phyloP scores from a whole-genome alignment of 2,797 vertebrate species.

The Dicrostonyx torquatus region DNA sequence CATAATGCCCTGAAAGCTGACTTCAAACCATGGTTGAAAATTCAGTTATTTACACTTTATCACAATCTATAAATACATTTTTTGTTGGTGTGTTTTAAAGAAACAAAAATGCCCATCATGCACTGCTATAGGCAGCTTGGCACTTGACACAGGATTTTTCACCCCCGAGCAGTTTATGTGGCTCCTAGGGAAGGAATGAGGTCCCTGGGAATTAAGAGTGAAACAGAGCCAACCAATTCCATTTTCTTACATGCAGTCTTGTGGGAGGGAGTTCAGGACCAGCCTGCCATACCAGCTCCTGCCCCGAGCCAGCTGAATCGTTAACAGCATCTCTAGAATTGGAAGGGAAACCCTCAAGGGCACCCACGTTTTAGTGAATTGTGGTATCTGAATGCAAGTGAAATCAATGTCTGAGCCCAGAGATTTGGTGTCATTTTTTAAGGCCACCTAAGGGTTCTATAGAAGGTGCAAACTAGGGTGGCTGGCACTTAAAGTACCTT shows the following conservation, averaged over 20 bases:
- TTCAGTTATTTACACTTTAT: constrained; percentile 95
- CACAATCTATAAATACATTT: constrained; percentile 88
- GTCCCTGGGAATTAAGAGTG: constrained; percentile 54
- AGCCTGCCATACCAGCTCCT: constrained; percentile 54
- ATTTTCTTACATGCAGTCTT: constrained; percentile 48
- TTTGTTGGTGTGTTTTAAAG: constrained; percentile 84
- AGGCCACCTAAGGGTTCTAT: constrained; percentile 41
- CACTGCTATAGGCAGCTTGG: constrained; percentile 82
- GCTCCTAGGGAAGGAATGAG: constrained; percentile 70
- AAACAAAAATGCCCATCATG: constrained; percentile 83
- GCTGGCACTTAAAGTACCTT: constrained; percentile 59
- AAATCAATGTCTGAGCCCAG: constrained; percentile 48
- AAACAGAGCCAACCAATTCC: constrained; percentile 65
- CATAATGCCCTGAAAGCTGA: constrained; percentile 93
- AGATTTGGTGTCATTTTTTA: constrained; percentile 35
- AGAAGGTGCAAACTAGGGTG: constrained; percentile 28
- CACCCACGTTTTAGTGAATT: constrained; percentile 56
- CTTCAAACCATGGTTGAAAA: constrained; percentile 95
- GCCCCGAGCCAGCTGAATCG: constrained; percentile 57
- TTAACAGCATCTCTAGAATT: constrained; percentile 52
- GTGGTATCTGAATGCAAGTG: constrained; percentile 39
- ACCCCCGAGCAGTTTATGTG: constrained; percentile 87
- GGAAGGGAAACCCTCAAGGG: constrained; percentile 59
- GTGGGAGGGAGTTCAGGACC: constrained; percentile 55
- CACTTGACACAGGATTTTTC: constrained; percentile 86